A percentile compares a stretch with the other conserved stretches of the same genome.
phyloP scores from a whole-genome alignment of 2,888 invertebrate species.

The Tupiocoris notatus region DNA sequence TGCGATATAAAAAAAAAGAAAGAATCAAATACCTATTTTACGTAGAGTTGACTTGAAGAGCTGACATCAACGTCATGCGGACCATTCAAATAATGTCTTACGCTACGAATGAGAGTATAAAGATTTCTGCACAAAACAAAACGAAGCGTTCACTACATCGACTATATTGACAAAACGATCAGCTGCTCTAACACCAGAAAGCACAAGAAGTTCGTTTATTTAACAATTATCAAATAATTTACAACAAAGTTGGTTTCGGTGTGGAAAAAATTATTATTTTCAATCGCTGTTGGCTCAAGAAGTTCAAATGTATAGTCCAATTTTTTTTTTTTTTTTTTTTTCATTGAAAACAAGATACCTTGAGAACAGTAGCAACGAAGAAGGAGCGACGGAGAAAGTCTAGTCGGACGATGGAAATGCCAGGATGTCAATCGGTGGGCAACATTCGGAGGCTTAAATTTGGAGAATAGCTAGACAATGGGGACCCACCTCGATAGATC shows the following conservation, averaged over 20 bases:
- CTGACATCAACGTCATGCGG: neutral
- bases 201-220: neutral
- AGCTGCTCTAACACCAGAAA: neutral
- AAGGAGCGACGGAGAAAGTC: too few relatives aligned
- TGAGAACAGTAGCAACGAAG: neutral
- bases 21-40: neutral
- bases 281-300: neutral
- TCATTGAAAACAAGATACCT: neutral
- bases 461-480: neutral
- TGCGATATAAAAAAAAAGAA: neutral
- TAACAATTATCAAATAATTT: neutral
- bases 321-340: too few relatives aligned
- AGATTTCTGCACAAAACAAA: neutral
- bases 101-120: neutral
- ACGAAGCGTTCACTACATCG: neutral
- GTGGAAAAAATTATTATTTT: neutral
- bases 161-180: neutral
- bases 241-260: neutral
- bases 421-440: neutral
- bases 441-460: neutral
- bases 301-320: neutral
- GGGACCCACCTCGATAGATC: neutral
- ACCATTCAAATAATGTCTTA: neutral
- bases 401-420: neutral
- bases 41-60: neutral